These are phyloP conservation scores for Philopotamus ludificatus DNA, from an alignment of 1,140 invertebrate species.

Conservation along the genomic window DNA sequence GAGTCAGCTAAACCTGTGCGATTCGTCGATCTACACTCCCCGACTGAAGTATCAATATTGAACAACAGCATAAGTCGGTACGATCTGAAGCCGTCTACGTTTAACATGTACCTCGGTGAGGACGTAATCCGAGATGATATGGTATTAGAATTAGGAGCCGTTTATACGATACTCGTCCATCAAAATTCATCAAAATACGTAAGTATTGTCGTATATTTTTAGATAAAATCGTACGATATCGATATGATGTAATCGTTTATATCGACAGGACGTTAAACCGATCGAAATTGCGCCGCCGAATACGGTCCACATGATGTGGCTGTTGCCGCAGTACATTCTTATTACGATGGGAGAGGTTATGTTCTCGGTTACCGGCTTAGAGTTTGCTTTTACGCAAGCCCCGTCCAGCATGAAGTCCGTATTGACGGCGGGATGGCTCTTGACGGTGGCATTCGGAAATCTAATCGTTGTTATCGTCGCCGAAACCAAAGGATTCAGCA, in stretches of 20 bases:
- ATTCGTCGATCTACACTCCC: conserved; percentile 12
- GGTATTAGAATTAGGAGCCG: conserved; percentile 29
- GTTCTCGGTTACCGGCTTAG: conserved; percentile 88
- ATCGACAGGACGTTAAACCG: not conserved
- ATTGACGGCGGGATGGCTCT: conserved; percentile 82
- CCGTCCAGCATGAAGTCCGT: conserved; percentile 90
- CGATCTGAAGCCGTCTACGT: conserved; percentile 22
- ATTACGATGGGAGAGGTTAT: conserved; percentile 75
- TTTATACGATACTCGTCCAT: conserved; percentile 28
- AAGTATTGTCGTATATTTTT: not conserved
- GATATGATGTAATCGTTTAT: not conserved
- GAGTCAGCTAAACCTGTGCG: not conserved
- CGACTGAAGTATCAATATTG: conserved; percentile 5
- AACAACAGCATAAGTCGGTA: conserved; percentile 20
- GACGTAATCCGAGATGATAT: not conserved
- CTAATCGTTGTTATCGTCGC: conserved; percentile 67
- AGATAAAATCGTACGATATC: not conserved
- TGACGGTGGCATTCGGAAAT: conserved; percentile 90
- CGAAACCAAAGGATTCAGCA: conserved; percentile 56
- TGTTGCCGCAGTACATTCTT: conserved; percentile 80
- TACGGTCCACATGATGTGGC: conserved; percentile 70
- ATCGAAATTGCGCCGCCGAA: conserved; percentile 61
- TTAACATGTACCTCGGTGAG: conserved; percentile 22
- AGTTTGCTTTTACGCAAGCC: conserved; percentile 89
- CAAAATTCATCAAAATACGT: conserved; percentile 5